Conservation (phyloP, 2,113 vertebrate genomes). For the Ovis canadensis region DNA sequence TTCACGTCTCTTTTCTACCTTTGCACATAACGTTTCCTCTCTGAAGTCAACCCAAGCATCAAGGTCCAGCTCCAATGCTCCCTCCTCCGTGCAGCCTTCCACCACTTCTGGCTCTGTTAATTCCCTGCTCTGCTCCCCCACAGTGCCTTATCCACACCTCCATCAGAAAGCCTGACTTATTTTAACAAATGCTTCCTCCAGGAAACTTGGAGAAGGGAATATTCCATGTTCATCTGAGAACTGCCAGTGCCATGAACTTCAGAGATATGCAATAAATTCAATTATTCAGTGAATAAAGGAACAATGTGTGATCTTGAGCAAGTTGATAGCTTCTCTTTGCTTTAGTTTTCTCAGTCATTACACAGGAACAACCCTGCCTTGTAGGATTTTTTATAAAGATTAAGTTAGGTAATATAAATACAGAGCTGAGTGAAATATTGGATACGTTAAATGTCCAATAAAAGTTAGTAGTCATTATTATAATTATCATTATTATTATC, state of each 20-base stretch:
- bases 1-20: neutral
- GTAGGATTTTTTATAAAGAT: conserved; percentile 1
- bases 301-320: neutral
- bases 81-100: neutral
- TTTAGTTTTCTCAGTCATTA: neutral
- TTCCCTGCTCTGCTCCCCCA: neutral
- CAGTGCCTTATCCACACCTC: neutral
- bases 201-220: neutral
- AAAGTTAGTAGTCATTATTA: neutral
- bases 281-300: neutral
- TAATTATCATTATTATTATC: neutral
- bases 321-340: neutral
- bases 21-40: neutral
- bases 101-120: neutral
- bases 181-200: neutral
- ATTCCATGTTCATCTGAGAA: neutral
- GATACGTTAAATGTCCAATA: neutral
- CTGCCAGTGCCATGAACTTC: neutral
- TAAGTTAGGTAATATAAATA: neutral
- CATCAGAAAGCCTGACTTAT: neutral
- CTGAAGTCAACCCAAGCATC: neutral
- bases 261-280: neutral
- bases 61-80: neutral
- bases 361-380: neutral
- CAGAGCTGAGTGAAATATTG: neutral